These are phyloP conservation scores for Xestobium rufovillosum DNA, from an alignment of 2,888 invertebrate genomes.

Conservation along the genomic window DNA sequence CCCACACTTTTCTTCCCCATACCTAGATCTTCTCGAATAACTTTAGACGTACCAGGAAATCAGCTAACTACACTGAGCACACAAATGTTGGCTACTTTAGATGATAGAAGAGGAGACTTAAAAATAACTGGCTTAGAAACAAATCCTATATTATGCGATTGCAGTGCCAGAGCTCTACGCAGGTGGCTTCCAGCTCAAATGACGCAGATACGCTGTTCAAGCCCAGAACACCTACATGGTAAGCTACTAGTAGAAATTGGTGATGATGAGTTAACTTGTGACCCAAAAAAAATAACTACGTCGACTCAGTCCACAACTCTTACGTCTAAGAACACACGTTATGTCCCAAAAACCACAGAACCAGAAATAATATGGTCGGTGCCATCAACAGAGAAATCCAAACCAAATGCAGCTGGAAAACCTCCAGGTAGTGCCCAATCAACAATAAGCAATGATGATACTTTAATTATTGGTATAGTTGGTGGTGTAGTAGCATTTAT, in stretches of 20 bases:
- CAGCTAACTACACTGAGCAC: conserved; percentile 68
- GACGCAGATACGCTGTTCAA: conserved; percentile 52
- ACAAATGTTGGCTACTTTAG: conserved; percentile 71
- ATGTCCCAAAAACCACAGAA: conserved; percentile 59
- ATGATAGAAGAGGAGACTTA: conserved; percentile 71
- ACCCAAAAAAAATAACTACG: conserved; percentile 53
- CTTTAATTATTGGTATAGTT: conserved; percentile 90
- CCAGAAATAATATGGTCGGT: conserved; percentile 88
- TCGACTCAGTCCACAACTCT: conserved; percentile 44
- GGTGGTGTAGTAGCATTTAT: conserved; percentile 89
- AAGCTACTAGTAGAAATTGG: conserved; percentile 66
- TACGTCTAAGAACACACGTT: conserved; percentile 44
- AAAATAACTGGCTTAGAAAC: conserved; percentile 65
- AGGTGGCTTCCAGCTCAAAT: conserved; percentile 68
- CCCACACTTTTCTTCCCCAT: conserved; percentile 80
- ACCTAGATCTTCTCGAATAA: conserved; percentile 75
- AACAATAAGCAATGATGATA: conserved; percentile 73
- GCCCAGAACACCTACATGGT: conserved; percentile 63
- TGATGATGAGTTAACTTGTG: conserved; percentile 77
- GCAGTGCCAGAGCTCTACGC: conserved; percentile 70
- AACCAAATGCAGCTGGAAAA: conserved; percentile 49
- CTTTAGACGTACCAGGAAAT: conserved; percentile 71
- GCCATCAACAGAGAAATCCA: conserved; percentile 56
- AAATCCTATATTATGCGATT: conserved; percentile 81
- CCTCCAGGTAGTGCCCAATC: conserved; percentile 50